Percentiles rank a stretch among this genome's conserved stretches.
Evolutionary conservation across 1,140 invertebrate genomes (phyloP).

Genomic region (Oryzaephilus surinamensis): DNA sequence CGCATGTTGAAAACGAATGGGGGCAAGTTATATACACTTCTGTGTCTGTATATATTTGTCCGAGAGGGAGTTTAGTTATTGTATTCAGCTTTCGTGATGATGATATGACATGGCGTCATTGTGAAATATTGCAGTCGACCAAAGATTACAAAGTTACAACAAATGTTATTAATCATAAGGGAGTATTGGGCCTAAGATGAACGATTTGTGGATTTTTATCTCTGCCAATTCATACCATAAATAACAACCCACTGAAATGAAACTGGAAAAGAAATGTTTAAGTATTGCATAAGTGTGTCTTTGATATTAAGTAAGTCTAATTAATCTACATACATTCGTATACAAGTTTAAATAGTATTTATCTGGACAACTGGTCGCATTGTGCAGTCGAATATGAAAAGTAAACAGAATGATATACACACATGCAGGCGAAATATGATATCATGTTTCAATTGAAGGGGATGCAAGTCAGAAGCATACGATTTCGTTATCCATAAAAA

Average conservation of each 20-base stretch:
- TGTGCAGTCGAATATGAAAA: slow-evolving; percentile 29
- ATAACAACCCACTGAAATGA: no score
- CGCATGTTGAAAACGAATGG: not conserved
- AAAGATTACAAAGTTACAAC: no score
- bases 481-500: no score
- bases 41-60: no score
- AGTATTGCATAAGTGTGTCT: no score
- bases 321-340: no score
- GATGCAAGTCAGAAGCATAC: slow-evolving; percentile 11
- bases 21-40: no score
- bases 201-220: no score
- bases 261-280: no score
- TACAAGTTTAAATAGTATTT: slow-evolving; percentile 4
- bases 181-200: no score
- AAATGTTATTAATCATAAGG: not conserved
- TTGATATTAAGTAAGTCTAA: no score
- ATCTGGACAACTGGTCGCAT: slow-evolving; percentile 17
- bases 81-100: slow-evolving; percentile 2
- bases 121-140: slow-evolving; percentile 12
- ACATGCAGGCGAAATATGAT: slow-evolving; percentile 25
- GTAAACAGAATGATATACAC: slow-evolving; percentile 27
- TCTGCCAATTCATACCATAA: no score
- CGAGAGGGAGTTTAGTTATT: not conserved
- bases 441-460: slow-evolving; percentile 26
- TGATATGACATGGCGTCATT: slow-evolving; percentile 13